A percentile compares a stretch with the other conserved stretches of the same genome.
Conservation (phyloP, 2,888 invertebrate species). For the Lypha dubia region DNA sequence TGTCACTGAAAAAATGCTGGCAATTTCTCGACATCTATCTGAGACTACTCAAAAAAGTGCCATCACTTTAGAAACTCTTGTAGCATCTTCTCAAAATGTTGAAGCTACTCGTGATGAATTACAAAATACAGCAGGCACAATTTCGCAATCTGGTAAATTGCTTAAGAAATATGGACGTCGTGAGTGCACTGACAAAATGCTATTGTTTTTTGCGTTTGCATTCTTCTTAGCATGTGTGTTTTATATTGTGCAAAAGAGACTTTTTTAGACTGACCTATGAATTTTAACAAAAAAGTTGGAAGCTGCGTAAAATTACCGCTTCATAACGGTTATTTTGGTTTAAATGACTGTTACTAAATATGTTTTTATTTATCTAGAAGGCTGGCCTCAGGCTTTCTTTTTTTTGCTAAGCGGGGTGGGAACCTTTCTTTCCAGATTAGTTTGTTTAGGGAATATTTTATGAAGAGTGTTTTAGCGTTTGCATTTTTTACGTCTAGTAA, state of each 20-base stretch:
- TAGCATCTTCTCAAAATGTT: slow-evolving; percentile 88
- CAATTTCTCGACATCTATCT: slow-evolving; percentile 93
- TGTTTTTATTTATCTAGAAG: slow-evolving; percentile 16
- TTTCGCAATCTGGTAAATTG: slow-evolving; percentile 94
- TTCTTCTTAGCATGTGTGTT: slow-evolving; percentile 95
- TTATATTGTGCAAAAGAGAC: slow-evolving; percentile 95
- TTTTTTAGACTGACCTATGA: slow-evolving; percentile 86
- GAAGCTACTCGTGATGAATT: slow-evolving; percentile 92
- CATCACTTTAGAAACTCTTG: slow-evolving; percentile 91
- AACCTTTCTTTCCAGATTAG: slow-evolving; percentile 57
- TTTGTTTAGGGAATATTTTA: slow-evolving; percentile 64
- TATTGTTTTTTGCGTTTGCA: slow-evolving; percentile 93
- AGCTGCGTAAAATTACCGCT: neutral
- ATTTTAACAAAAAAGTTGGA: neutral
- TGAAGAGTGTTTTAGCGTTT: slow-evolving; percentile 51
- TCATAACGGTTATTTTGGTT: neutral
- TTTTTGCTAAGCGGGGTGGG: slow-evolving; percentile 21
- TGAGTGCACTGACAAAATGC: slow-evolving; percentile 97
- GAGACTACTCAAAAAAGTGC: slow-evolving; percentile 95
- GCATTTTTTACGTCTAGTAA: slow-evolving; percentile 60
- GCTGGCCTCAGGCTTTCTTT: slow-evolving; percentile 51
- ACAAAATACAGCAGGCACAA: slow-evolving; percentile 92
- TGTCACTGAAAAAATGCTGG: slow-evolving; percentile 92
- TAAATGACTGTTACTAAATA: neutral
- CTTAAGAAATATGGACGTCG: slow-evolving; percentile 96